Base-by-base conservation (phyloP, 1,140 invertebrate species). In the Zophobas morio region DNA sequence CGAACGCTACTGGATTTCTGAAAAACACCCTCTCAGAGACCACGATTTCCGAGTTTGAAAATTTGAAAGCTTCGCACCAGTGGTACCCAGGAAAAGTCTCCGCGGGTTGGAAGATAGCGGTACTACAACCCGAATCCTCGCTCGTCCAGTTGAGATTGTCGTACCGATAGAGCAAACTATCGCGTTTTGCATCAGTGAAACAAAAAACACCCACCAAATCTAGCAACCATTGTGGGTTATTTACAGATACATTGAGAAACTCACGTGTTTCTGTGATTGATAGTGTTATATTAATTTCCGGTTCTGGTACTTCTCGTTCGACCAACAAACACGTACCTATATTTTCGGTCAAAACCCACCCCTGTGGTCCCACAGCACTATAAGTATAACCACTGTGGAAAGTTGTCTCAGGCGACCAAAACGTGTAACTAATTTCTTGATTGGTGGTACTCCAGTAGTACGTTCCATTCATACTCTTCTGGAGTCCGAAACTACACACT, bases 31-130 rank as follows among this genome's bases (percentile, higher is more conserved):
- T 8, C 56, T 56, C 54, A 8, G 3, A 35, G n/a, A 6, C 6
- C 6, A 60, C 37, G n/a, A 60, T 6, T 1, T 1, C 36, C 35
- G 37, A 60, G 8, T 39, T 35, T 6, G 37, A 33, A 60, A 60
- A 60, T 37, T 60, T 39, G 36, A 60, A 60, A 1, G 56, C 56
- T 60, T 60, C 56, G 5, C 56, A 60, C 56, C 56, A 60, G 56
- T 60, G 37, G 1, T 37, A n/a, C 0, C 56, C 56, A 1, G 56
- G 56, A 37, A 6, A 6, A 5, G 35, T 1, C 32, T 5, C 54
- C 1, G 37, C 34, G n/a, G 56, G 56, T 3, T 36, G 5, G 37
- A 60, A 60, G 3, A 4, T 46, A 8, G 3, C 0, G n/a, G 4
- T 8, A 36, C 6, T 35, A 57, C 20, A 0, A 32, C 6, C 34